Evolutionary conservation across 2,113 vertebrate species (phyloP), one percentile per base, ranked within the genome.

Genomic region (Daphoenositta chrysoptera): DNA sequence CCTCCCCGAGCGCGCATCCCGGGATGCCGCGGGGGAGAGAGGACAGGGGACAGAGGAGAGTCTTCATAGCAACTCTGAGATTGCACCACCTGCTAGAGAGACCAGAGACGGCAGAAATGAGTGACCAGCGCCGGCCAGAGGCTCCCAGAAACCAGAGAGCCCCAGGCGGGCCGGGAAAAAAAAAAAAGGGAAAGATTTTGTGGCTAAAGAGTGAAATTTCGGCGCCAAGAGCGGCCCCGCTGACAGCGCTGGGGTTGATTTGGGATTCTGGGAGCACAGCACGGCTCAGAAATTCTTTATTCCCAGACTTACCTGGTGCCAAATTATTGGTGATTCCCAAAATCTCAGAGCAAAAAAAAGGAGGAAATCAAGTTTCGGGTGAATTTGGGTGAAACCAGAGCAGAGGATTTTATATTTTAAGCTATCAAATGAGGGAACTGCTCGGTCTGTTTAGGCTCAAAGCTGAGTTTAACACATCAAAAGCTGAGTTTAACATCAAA

Each of bases 21-120:
- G 82, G 79, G 96, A 94, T 58, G 93, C 90, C 96, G 72, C 64
- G 27, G 79, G 10, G 95, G 82, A 44, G 90, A 97, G 94, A 96
- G 76, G 8, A 70, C 64, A 89, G 91, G 89, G 81, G 54, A 79
- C 69, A 91, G 65, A 92, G 87, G 50, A 83, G 60, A 87, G 23
- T 97, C 97, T 97, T 98, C 98, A 98, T 61, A 98, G 83, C 87
- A 98, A 88, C 70, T 98, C 98, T 91, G 98, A 98, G 96, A 98
- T 98, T 18, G 98, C 98, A 89, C 98, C 98, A 91, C 98, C 98
- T 98, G 98, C 98, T 98, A 24, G 84, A 98, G 73, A 98, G 92
- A 98, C 28, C 33, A 97, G 64, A 97, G 72, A 97, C 13, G 53
- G 51, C 85, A 47, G 71, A 91, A 87, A 7, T 96, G 85, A 97